A percentile compares a stretch with the other conserved stretches of the same genome.
These are phyloP conservation scores for Elmis aenea DNA, from an alignment of 2,888 invertebrate genomes.

Conservation along the genomic window DNA sequence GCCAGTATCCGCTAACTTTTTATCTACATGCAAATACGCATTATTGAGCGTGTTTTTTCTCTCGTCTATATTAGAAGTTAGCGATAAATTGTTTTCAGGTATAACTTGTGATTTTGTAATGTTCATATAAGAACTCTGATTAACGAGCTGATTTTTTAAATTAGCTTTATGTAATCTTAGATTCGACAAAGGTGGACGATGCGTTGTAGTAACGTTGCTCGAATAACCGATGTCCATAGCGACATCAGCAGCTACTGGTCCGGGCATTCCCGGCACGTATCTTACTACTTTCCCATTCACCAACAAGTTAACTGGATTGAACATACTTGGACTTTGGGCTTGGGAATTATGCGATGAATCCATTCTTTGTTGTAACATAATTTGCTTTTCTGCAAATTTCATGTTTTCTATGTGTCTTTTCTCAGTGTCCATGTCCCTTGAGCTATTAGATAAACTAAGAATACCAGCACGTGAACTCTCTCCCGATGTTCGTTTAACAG, in stretches of 20 bases:
- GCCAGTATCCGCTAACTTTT: background rate
- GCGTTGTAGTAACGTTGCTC: slow-evolving; percentile 15
- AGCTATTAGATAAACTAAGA: slow-evolving; percentile 63
- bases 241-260: slow-evolving; percentile 55
- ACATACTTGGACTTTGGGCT: slow-evolving; percentile 41
- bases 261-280: slow-evolving; percentile 83
- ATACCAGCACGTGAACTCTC: slow-evolving; percentile 55
- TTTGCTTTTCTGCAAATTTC: slow-evolving; percentile 26
- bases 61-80: no score
- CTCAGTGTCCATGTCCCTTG: slow-evolving; percentile 53
- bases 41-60: no score
- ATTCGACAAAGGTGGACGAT: slow-evolving; percentile 3
- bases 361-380: slow-evolving; percentile 26
- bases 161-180: no score
- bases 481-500: slow-evolving; percentile 1
- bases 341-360: slow-evolving; percentile 40
- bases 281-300: slow-evolving; percentile 73
- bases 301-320: slow-evolving; percentile 50
- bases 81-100: slow-evolving; percentile 1
- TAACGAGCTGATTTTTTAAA: no score
- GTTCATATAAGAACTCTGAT: background rate
- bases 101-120: slow-evolving; percentile 1
- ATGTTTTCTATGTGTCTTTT: slow-evolving; percentile 21
- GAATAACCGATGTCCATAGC: slow-evolving; percentile 29
- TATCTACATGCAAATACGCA: no score